Evolutionary conservation across 1,140 invertebrate genomes (phyloP), one percentile per base, ranked within the genome.

Genomic region (Diprion similis): DNA sequence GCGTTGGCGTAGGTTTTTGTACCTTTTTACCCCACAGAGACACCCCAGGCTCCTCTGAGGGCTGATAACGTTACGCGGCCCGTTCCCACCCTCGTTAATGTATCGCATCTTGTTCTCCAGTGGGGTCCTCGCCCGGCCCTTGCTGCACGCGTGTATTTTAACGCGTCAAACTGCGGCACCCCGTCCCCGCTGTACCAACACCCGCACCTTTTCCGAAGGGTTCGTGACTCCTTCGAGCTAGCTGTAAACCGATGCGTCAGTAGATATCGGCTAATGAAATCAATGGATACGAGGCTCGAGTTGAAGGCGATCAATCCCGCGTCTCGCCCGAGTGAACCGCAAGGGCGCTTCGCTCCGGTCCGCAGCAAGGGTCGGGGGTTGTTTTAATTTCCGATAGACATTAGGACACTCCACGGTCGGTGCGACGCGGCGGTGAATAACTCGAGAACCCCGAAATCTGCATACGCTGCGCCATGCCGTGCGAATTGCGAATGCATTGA

Each of bases 221-320:
- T 59, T 59, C 51, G 51, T 59, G 51, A 59, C 51, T 59, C 51
- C 51, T 59, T 59, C 51, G 51, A 59, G 51, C 24, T 6, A 37
- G 73, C 47, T 75, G 75, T 77, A 73, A 78, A 79, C 72, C 79
- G 65, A 74, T 75, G 74, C 78, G 71, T 45, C 78, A 74, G 77
- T 82, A 37, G 24, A 6, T 37, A 82, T 84, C 81, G 79, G 67
- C 79, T 84, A 84, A 85, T 83, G 84, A 85, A 84, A 85, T 85
- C 83, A 80, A 82, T 78, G 77, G 76, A 79, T 78, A 75, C 76
- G 76, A 78, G 76, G 68, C 68, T 37, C 74, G 77, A 79, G 76
- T 79, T 78, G 78, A 79, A 80, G 73, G 76, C 75, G 79, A 80
- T 79, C 77, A 79, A 73, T 77, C 77, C 73, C 70, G 73, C 65